Conservation (phyloP, 2,888 invertebrate genomes). For the Luperina testacea region DNA sequence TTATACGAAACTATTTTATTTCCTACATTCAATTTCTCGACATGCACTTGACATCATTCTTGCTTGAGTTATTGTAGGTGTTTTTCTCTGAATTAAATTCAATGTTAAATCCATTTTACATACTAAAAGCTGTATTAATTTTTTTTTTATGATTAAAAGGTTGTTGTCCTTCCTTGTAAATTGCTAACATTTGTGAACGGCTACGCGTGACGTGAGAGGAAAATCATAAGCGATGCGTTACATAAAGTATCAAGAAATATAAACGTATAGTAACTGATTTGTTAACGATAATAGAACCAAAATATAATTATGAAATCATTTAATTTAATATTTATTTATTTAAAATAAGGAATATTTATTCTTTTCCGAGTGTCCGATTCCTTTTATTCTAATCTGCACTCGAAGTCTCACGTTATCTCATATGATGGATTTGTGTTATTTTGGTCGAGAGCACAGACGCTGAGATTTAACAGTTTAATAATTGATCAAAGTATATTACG, state of each 20-base stretch:
- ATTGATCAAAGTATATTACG: not conserved
- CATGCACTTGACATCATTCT: slow-evolving; percentile 9
- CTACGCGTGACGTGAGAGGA: slow-evolving; percentile 21
- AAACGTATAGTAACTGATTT: not conserved
- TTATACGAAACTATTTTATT: not conserved
- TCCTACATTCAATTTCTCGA: not conserved
- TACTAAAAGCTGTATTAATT: slow-evolving; percentile 5
- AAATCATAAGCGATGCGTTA: slow-evolving; percentile 29
- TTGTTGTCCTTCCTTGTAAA: slow-evolving; percentile 24
- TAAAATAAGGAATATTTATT: too few relatives aligned
- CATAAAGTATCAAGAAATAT: not conserved
- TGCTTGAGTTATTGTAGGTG: not conserved
- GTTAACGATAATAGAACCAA: not conserved
- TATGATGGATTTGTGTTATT: not conserved
- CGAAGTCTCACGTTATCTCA: not conserved
- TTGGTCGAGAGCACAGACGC: not conserved
- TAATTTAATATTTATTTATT: not conserved
- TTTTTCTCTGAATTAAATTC: not conserved
- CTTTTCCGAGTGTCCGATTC: not conserved
- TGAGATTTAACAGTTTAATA: not conserved
- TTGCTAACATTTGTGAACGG: not conserved
- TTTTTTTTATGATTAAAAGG: slow-evolving; percentile 17
- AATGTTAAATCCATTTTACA: not conserved
- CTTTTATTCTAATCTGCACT: not conserved
- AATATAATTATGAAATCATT: not conserved